Evolutionary conservation across 2,113 vertebrate genomes (phyloP).

Genomic region (Pimephales promelas): DNA sequence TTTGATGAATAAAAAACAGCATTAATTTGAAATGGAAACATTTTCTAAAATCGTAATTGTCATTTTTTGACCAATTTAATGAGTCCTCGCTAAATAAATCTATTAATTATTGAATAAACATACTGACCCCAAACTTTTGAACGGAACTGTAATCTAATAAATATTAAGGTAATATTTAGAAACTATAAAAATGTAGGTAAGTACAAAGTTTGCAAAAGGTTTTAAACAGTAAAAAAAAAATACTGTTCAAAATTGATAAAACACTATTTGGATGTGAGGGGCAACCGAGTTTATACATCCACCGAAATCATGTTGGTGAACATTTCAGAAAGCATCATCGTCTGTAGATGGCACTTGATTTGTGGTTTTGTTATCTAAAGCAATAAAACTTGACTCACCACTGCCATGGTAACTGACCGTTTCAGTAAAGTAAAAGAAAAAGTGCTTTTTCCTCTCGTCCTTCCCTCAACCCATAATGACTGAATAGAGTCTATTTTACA

Average conservation of each 20-base stretch:
- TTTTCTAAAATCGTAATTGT: not conserved
- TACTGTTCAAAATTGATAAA: not conserved
- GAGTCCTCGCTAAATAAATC: not conserved
- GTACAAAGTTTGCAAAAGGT: not conserved
- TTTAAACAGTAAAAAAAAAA: not conserved
- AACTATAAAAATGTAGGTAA: not conserved
- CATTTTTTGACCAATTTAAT: not conserved
- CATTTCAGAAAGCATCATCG: not conserved
- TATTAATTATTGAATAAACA: not conserved
- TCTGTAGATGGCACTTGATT: not conserved
- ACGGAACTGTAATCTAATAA: not conserved
- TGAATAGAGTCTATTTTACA: not conserved
- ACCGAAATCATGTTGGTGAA: not conserved
- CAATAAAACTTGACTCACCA: not conserved
- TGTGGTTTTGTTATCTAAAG: not conserved
- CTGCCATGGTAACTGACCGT: slow-evolving; percentile 7
- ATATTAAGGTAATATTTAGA: not conserved
- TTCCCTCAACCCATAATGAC: slow-evolving; percentile 7
- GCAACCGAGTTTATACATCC: not conserved
- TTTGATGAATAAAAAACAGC: too few relatives aligned
- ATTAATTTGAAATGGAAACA: too few relatives aligned
- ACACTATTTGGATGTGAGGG: not conserved
- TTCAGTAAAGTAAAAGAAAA: not conserved
- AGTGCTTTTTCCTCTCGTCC: not conserved
- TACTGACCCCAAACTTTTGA: not conserved